These are phyloP conservation scores for Troglohyphantes excavatus DNA, from an alignment of 2,888 invertebrate genomes.

Conservation along the genomic window DNA sequence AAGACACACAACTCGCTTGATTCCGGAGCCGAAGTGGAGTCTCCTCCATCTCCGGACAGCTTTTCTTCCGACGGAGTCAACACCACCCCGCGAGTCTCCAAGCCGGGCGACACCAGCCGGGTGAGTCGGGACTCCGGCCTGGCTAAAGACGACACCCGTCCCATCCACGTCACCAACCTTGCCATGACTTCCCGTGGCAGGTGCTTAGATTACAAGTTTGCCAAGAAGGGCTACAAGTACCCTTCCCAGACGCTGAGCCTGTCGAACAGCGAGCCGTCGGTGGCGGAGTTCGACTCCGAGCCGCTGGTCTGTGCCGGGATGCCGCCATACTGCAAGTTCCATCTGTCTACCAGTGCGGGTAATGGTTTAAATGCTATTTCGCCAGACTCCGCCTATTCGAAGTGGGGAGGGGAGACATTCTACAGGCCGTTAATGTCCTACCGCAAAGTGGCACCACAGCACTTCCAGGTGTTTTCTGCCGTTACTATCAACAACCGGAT, in stretches of 20 bases:
- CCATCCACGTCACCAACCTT: neutral
- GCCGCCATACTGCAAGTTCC: conserved; percentile 50
- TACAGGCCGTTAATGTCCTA: neutral
- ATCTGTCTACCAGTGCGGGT: conserved; percentile 36
- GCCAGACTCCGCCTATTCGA: neutral
- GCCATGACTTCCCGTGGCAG: neutral
- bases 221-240: neutral
- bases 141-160: conserved; percentile 29
- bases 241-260: neutral
- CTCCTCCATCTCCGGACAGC: conserved; percentile 63
- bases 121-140: conserved; percentile 66
- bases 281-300: conserved; percentile 38
- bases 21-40: conserved; percentile 66
- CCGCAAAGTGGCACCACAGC: neutral
- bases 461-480: neutral
- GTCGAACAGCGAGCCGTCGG: conserved; percentile 67
- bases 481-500: neutral
- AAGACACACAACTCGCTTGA: conserved; percentile 74
- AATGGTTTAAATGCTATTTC: conserved; percentile 28
- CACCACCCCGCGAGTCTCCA: conserved; percentile 40
- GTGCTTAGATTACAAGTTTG: neutral
- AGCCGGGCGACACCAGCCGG: neutral
- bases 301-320: neutral
- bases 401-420: neutral
- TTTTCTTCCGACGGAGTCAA: conserved; percentile 42